Percentiles rank a stretch among this genome's conserved stretches.
Conservation (phyloP, 2,888 invertebrate genomes). For the Choristoneura rosaceana region DNA sequence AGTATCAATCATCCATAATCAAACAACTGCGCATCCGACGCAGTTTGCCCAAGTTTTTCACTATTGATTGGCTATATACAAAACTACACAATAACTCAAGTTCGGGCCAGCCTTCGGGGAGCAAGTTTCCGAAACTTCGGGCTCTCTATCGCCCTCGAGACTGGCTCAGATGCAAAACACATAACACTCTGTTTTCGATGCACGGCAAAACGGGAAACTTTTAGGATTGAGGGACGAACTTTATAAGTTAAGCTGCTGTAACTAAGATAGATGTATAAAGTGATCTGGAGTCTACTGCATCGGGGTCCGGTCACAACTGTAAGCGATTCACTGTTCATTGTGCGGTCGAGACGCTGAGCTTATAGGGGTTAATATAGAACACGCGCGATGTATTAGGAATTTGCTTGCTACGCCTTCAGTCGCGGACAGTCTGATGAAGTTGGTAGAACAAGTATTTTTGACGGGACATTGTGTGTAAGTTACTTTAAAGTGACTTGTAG, state of each 20-base stretch:
- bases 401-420: too few species aligned
- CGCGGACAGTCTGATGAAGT: too few species aligned
- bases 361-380: too few species aligned
- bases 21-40: neutral
- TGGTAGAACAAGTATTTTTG: neutral
- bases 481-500: neutral
- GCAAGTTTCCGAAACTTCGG: neutral
- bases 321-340: too few species aligned
- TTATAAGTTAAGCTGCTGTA: neutral
- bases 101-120: neutral
- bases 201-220: conserved; percentile 9
- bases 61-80: conserved; percentile 13
- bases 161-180: neutral
- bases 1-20: neutral
- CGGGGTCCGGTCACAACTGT: neutral
- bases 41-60: neutral
- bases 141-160: neutral
- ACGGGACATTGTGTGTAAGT: neutral
- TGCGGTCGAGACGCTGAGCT: too few species aligned
- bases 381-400: too few species aligned
- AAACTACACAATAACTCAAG: conserved; percentile 18
- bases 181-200: conserved; percentile 7
- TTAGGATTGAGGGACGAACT: conserved; percentile 2
- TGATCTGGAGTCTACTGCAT: neutral
- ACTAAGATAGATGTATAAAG: neutral